Conservation (phyloP, 2,888 invertebrate species). For the Cyclophora punctaria region DNA sequence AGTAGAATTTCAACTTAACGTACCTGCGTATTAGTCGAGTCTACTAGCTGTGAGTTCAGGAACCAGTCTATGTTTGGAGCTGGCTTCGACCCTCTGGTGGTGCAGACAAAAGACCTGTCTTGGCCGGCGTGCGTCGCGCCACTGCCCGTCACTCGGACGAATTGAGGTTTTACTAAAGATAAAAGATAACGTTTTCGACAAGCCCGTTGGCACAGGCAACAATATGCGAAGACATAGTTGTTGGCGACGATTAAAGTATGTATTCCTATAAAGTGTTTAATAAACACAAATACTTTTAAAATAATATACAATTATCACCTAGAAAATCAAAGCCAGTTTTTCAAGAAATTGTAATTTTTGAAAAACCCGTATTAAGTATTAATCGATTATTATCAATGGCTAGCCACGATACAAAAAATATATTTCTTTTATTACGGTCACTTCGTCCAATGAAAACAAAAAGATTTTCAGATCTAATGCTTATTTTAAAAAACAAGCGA, state of each 20-base stretch:
- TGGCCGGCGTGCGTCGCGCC: constrained; percentile 83
- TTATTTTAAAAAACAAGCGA: too few species aligned
- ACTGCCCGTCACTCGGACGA: constrained; percentile 81
- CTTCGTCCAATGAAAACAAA: too few species aligned
- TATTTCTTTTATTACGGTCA: too few species aligned
- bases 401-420: too few species aligned
- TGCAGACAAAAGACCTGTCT: constrained; percentile 83
- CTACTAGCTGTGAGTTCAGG: constrained; percentile 74
- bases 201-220: too few species aligned
- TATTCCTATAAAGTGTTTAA: not conserved
- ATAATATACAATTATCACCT: not conserved
- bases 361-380: too few species aligned
- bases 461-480: too few species aligned
- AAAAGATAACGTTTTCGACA: constrained; percentile 1
- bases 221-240: not conserved
- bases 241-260: too few species aligned
- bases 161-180: constrained; percentile 83
- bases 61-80: constrained; percentile 89
- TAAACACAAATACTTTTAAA: not conserved
- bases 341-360: too few species aligned
- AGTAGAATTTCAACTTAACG: not conserved
- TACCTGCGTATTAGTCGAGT: constrained; percentile 63
- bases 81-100: constrained; percentile 88
- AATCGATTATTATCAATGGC: too few species aligned
- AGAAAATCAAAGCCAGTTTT: not conserved